Conservation (phyloP, 2,888 invertebrate species). For the Xestia ashworthii region DNA sequence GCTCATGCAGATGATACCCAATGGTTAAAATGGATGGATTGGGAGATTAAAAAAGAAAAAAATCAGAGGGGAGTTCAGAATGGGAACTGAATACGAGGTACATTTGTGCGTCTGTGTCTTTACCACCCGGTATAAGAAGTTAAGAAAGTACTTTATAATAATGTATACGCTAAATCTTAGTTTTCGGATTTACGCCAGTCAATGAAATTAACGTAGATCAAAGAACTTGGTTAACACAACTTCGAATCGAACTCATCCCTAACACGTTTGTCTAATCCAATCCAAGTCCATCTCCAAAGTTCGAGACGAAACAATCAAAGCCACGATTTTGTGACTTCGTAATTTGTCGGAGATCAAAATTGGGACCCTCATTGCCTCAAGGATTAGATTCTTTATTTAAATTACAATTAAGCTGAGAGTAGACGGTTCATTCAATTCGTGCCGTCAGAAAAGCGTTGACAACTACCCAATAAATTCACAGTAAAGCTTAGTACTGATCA, state of each 20-base stretch:
- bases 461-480: slow-evolving; percentile 33
- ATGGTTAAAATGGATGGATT: too few species aligned
- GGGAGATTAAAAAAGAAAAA: too few species aligned
- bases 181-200: neutral
- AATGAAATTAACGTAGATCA: neutral
- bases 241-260: neutral
- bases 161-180: neutral
- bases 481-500: slow-evolving; percentile 4
- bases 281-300: neutral
- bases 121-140: neutral
- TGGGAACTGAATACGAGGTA: too few species aligned
- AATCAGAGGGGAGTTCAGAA: too few species aligned
- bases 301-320: slow-evolving; percentile 29
- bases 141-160: neutral
- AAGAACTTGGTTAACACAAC: slow-evolving; percentile 7
- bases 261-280: slow-evolving; percentile 15
- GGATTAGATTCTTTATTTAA: slow-evolving; percentile 27
- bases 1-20: too few species aligned
- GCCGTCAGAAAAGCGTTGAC: slow-evolving; percentile 13
- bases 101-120: too few species aligned
- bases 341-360: slow-evolving; percentile 8
- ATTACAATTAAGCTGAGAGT: slow-evolving; percentile 23
- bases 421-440: slow-evolving; percentile 9
- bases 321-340: neutral
- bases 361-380: slow-evolving; percentile 12